phyloP scores from a whole-genome alignment of 2,797 vertebrate species.

The Bradypodion ventrale region DNA sequence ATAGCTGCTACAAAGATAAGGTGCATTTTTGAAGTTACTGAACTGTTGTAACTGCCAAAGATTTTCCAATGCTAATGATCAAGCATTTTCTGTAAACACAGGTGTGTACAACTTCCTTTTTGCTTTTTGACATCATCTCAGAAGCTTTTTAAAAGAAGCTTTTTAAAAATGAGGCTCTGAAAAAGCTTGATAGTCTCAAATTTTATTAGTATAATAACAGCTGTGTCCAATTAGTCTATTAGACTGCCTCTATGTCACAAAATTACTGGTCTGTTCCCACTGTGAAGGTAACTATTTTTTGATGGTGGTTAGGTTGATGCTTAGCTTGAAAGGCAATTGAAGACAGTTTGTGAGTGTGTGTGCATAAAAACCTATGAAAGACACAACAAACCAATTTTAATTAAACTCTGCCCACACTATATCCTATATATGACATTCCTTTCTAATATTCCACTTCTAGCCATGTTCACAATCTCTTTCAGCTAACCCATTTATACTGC shows the following conservation, averaged over 20 bases:
- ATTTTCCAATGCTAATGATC: neutral
- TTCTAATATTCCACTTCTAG: slow-evolving; percentile 7
- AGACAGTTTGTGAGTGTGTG: slow-evolving; percentile 34
- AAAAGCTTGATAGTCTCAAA: neutral
- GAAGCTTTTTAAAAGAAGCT: neutral
- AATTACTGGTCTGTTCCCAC: slow-evolving; percentile 30
- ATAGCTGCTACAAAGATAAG: neutral
- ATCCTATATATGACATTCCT: slow-evolving; percentile 21
- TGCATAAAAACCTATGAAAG: slow-evolving; percentile 36
- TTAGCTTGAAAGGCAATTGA: slow-evolving; percentile 19
- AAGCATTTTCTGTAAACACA: neutral
- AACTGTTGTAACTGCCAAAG: neutral
- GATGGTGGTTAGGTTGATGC: slow-evolving; percentile 31
- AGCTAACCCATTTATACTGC: neutral
- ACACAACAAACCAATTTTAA: slow-evolving; percentile 25
- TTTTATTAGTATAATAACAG: slow-evolving; percentile 16
- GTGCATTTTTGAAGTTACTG: neutral
- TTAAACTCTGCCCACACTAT: slow-evolving; percentile 33
- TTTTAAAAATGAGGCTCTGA: neutral
- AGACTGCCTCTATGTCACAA: slow-evolving; percentile 2
- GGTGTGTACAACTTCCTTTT: too few relatives aligned
- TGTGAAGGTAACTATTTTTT: slow-evolving; percentile 36
- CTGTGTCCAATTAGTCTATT: slow-evolving; percentile 39
- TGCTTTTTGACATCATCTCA: neutral
- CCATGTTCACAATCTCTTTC: neutral